Evolutionary conservation across 2,888 invertebrate species (phyloP).

Genomic region (Xanthorhoe spadicearia): DNA sequence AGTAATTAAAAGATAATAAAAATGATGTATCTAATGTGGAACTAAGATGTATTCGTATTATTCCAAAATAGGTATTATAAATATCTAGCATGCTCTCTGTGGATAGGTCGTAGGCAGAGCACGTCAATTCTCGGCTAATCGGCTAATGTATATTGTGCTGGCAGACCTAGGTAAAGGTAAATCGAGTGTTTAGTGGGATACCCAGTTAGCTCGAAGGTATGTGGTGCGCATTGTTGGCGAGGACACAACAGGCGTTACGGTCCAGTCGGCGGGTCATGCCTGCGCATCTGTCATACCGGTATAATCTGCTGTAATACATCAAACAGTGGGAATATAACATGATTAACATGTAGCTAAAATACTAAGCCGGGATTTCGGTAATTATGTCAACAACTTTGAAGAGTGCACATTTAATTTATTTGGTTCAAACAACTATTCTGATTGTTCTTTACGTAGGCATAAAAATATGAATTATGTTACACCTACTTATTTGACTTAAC

Average conservation of each 20-base stretch:
- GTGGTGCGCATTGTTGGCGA: constrained; percentile 34
- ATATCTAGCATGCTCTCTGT: too few relatives aligned
- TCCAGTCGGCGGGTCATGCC: constrained; percentile 65
- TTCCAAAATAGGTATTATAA: too few relatives aligned
- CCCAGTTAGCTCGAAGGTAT: constrained; percentile 18
- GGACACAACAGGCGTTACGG: constrained; percentile 64
- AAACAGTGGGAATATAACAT: not conserved
- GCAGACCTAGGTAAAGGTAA: not conserved
- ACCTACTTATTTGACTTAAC: not conserved
- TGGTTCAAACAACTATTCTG: not conserved
- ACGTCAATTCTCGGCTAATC: not conserved
- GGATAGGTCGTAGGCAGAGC: not conserved
- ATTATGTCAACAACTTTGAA: too few relatives aligned
- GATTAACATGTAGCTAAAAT: too few relatives aligned
- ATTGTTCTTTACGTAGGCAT: not conserved
- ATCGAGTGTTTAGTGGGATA: constrained; percentile 9
- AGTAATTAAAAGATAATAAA: too few relatives aligned
- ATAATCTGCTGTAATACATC: constrained; percentile 15
- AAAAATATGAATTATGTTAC: not conserved
- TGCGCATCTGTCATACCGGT: constrained; percentile 61
- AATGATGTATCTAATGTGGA: too few relatives aligned
- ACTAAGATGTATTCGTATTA: too few relatives aligned
- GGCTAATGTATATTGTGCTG: too few relatives aligned
- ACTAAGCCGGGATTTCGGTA: too few relatives aligned
- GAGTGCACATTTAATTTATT: too few relatives aligned